These are phyloP conservation scores for Anolis carolinensis DNA, from an alignment of 2,113 vertebrate species.

Conservation along the genomic window DNA sequence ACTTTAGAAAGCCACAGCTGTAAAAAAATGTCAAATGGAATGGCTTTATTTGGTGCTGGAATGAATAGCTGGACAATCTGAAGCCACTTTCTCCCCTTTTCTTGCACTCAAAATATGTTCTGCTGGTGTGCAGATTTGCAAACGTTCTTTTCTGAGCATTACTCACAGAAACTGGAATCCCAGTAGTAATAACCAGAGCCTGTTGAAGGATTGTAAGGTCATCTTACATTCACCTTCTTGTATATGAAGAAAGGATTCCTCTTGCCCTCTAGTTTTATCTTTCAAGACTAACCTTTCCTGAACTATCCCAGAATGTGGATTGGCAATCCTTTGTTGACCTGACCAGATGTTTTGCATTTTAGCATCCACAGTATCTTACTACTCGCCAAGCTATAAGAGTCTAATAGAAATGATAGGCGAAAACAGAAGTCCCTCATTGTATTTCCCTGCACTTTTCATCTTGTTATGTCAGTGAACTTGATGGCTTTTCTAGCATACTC, in stretches of 20 bases:
- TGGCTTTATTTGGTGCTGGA: neutral
- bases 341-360: too few relatives aligned
- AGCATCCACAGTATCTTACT: too few relatives aligned
- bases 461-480: too few relatives aligned
- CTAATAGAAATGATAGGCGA: too few relatives aligned
- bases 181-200: neutral
- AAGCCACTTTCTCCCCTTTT: neutral
- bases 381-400: too few relatives aligned
- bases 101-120: neutral
- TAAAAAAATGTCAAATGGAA: conserved; percentile 23
- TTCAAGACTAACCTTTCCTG: neutral
- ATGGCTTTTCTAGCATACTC: neutral
- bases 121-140: fast-evolving
- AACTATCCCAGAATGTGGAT: neutral
- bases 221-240: neutral
- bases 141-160: neutral
- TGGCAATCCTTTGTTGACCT: too few relatives aligned
- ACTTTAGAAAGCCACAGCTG: neutral
- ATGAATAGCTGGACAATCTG: neutral
- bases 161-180: neutral
- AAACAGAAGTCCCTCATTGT: too few relatives aligned
- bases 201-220: neutral
- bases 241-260: neutral
- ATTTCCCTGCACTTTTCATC: too few relatives aligned
- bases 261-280: neutral